Percentiles rank a stretch among this genome's conserved stretches.
Evolutionary conservation across 2,113 vertebrate species (phyloP).

Genomic region (Brachionichthys hirsutus): DNA sequence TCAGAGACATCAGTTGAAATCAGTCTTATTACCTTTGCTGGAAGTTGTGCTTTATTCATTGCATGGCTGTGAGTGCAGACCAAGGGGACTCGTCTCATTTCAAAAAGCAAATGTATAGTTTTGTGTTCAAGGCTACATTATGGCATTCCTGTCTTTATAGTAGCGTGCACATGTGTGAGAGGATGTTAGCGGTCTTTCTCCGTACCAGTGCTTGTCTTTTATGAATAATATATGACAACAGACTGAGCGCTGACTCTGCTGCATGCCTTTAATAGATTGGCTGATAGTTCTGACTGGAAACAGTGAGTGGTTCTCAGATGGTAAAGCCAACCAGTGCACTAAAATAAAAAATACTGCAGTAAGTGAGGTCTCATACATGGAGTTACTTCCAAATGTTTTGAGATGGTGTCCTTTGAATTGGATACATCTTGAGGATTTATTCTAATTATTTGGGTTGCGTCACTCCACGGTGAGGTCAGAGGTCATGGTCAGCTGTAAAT

Average conservation of each 20-base stretch:
- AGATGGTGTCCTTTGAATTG: not conserved
- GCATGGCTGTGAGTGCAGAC: conserved; percentile 13
- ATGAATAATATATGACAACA: conserved; percentile 32
- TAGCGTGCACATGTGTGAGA: not conserved
- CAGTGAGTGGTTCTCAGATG: not conserved
- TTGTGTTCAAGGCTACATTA: conserved; percentile 18
- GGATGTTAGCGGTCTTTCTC: not conserved
- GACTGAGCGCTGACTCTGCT: conserved; percentile 16
- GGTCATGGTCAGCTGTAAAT: too few species aligned
- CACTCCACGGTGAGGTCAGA: too few species aligned
- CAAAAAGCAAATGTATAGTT: conserved; percentile 34
- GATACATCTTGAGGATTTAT: too few species aligned
- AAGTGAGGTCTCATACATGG: too few species aligned
- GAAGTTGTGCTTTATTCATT: conserved; percentile 34
- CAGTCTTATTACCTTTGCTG: conserved; percentile 52
- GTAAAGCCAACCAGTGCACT: conserved; percentile 4
- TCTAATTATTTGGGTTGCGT: too few species aligned
- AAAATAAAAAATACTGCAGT: not conserved
- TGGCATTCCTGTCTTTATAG: conserved; percentile 4
- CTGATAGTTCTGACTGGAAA: conserved; percentile 32
- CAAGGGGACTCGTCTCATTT: conserved; percentile 26
- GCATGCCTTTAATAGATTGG: conserved; percentile 32
- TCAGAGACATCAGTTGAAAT: conserved; percentile 57
- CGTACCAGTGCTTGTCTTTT: conserved; percentile 1
- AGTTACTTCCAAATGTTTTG: too few species aligned